phyloP scores from a whole-genome alignment of 2,113 vertebrate genomes.

The Misgurnus mizolepis region DNA sequence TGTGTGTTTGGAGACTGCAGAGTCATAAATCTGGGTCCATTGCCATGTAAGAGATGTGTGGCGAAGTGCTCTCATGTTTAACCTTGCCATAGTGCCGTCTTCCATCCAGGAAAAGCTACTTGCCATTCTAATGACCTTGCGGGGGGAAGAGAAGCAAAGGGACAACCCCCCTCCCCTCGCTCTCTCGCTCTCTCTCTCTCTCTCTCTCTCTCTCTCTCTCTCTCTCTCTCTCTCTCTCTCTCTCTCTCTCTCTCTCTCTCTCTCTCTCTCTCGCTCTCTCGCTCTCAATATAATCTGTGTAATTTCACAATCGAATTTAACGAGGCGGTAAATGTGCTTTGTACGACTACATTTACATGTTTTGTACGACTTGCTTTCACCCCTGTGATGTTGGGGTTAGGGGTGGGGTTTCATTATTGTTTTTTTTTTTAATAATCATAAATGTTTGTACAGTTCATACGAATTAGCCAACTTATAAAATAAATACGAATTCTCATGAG shows the following conservation, averaged over 20 bases:
- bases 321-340: too few species aligned
- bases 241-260: constrained; percentile 7
- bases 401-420: too few species aligned
- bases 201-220: background rate
- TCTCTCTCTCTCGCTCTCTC: constrained; percentile 1
- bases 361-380: too few species aligned
- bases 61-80: constrained; percentile 30
- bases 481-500: too few species aligned
- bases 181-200: background rate
- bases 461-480: too few species aligned
- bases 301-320: too few species aligned
- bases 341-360: too few species aligned
- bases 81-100: constrained; percentile 1
- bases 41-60: constrained; percentile 53
- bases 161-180: background rate
- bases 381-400: too few species aligned
- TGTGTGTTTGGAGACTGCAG: constrained; percentile 36
- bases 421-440: too few species aligned
- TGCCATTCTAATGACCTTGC: background rate
- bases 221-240: too few species aligned
- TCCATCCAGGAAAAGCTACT: constrained; percentile 12
- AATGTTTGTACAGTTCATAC: too few species aligned
- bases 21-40: constrained; percentile 63
- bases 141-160: background rate
- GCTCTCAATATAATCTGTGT: background rate